Base-by-base conservation (phyloP, 2,797 vertebrate species). In the Brachyrhaphis roseni region DNA sequence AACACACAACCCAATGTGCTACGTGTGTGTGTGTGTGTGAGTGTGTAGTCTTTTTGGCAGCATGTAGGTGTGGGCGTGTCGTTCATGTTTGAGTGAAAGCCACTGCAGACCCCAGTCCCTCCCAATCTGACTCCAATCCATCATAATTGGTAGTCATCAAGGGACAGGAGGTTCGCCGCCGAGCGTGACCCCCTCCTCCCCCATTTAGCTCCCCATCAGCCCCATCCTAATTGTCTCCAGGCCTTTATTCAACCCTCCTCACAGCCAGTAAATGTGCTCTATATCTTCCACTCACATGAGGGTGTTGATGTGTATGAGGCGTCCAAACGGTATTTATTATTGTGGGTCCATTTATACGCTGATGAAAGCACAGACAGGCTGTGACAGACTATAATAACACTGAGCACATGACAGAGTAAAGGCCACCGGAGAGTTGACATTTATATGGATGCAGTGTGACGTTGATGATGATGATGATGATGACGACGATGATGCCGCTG, bases 111-210 rank as follows among this genome's bases (percentile, higher is more conserved):
- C 76, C 80, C 79, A 81, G 57, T 89, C 81, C 86, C 76, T 86
- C 76, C 72, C 78, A 78, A 81, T 84, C 49, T 15, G 70, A 79
- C 85, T 85, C 77, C 89, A 89, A 91, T 86, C 84, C 86, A 87
- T 90, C 89, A 89, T 76, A 84, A 93, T 81, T 84, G 81, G 87
- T 76, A 85, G 88, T 91, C 91, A 90, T 91, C 87, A 86, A 80
- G 82, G 89, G 90, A 91, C 86, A 86, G 71, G 68, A 80, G 85
- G 76, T 82, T 90, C 85, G 81, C 87, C 84, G 62, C 84, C 78
- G 72, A 82, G 73, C 80, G 23, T 78, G 43, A 70, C 75, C 47
- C 41, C 36, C 68, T 45, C 78, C 28, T 26, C 45, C 59, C 13
- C 16, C 31, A 6, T 51, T 13, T 13, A 47, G 43, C 11, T 36